Evolutionary conservation across 2,797 vertebrate species (phyloP), one percentile per base, ranked within the genome.

Genomic region (Melanotaenia trifasciata): DNA sequence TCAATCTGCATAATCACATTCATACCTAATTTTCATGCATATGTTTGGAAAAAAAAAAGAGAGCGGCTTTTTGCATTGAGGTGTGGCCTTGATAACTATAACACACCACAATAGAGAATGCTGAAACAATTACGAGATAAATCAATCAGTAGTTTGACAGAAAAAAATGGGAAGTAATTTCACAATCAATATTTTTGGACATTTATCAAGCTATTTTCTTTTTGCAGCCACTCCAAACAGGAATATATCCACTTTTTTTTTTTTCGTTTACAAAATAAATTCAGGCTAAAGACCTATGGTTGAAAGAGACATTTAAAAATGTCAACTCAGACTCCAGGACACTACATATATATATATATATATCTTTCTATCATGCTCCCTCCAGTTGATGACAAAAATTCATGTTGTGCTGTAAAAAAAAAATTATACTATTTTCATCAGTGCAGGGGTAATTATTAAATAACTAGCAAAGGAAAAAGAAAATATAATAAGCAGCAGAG

Each of bases 1-100:
- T 78, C 84, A 87, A 92, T 94, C 91, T 93, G 88, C 92, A 94
- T 93, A 94, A 94, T 92, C 90, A 87, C 83, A 92, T 93, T 88
- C 89, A 87, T 76, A 73, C 83, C 82, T 90, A 82, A 91, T 90
- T 92, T 92, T 74, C 90, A 92, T 90, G 88, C 87, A 88, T 84
- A 84, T 80, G 86, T 89, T 90, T 79, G 64, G 72, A 33, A 28
- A 70, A 73, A 70, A 76, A 80, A 76, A 71, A 78, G 68, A 60
- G 73, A 72, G 78, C 72, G 79, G 88, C 71, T 85, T 74, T 78
- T 70, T 77, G 69, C 54, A 80, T 79, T 84, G 70, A 71, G 68
- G 58, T 70, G 59, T 70, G 72, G 45, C 70, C 59, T 73, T 12
- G 58, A 70, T 70, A 56, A 70, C 58, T 72, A 70, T 59, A 74